Evolutionary conservation across 1,140 invertebrate genomes (phyloP).

Genomic region (Drosophila nikananu): DNA sequence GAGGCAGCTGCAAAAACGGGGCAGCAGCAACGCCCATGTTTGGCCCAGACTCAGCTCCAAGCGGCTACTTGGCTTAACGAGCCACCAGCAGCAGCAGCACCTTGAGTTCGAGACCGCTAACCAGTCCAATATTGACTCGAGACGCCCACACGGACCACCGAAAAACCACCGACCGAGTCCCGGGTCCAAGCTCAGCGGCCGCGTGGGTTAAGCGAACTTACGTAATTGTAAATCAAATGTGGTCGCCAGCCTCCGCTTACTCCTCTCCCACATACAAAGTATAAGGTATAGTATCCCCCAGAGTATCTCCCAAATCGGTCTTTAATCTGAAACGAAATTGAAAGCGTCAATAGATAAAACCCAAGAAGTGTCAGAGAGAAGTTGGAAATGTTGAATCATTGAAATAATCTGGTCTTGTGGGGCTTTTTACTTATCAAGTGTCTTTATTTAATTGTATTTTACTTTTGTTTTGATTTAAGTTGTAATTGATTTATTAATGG

Average conservation of each 20-base stretch:
- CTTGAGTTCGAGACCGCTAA: slow-evolving; percentile 30
- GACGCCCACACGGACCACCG: slow-evolving; percentile 24
- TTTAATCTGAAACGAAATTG: slow-evolving; percentile 27
- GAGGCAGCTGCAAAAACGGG: slow-evolving; percentile 22
- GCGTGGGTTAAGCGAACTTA: slow-evolving; percentile 39
- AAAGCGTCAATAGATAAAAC: slow-evolving; percentile 10
- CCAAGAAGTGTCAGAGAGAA: neutral
- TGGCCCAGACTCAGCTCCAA: slow-evolving; percentile 41
- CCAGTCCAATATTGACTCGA: slow-evolving; percentile 45
- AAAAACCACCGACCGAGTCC: slow-evolving; percentile 26
- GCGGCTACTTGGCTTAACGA: slow-evolving; percentile 51
- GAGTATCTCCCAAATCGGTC: slow-evolving; percentile 15
- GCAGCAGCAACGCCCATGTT: slow-evolving; percentile 38
- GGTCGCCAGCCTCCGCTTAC: slow-evolving; percentile 2
- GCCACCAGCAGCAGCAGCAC: slow-evolving; percentile 29
- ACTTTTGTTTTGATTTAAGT: neutral
- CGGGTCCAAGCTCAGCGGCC: slow-evolving; percentile 9
- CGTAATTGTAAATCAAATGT: slow-evolving; percentile 42
- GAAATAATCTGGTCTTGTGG: neutral
- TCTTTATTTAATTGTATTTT: neutral
- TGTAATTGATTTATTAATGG: neutral
- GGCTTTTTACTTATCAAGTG: neutral
- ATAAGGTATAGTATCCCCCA: neutral
- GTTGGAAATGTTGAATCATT: neutral
- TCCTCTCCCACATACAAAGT: neutral